These are phyloP conservation scores for Ceratosolen solmsi DNA, from an alignment of 1,140 invertebrate genomes.

Conservation along the genomic window DNA sequence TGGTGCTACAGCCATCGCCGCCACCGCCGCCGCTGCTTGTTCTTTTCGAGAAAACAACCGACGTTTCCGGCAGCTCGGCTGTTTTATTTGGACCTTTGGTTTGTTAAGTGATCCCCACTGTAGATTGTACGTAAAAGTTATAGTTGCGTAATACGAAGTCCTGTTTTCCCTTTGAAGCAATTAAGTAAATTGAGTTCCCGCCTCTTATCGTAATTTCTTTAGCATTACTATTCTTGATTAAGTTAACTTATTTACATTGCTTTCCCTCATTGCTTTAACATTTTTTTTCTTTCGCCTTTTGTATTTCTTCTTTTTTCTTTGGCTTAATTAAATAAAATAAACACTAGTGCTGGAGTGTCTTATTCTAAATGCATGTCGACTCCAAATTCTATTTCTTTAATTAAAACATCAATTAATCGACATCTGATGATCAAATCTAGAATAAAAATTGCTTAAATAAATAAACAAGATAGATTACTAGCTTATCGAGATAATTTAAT, in stretches of 20 bases:
- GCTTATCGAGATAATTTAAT: too few relatives aligned
- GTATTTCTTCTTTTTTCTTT: too few relatives aligned
- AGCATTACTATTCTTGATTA: constrained; percentile 41
- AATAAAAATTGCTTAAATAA: too few relatives aligned
- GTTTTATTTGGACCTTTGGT: constrained; percentile 29
- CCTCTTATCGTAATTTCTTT: constrained; percentile 32
- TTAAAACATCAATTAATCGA: too few relatives aligned
- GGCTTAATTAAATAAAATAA: too few relatives aligned
- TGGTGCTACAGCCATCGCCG: neutral
- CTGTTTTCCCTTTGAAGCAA: constrained; percentile 33
- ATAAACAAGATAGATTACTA: too few relatives aligned
- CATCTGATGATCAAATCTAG: too few relatives aligned
- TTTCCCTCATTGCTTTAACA: neutral
- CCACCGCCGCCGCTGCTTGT: neutral
- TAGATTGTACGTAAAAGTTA: constrained; percentile 44
- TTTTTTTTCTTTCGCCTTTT: too few relatives aligned
- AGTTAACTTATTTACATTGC: constrained; percentile 15
- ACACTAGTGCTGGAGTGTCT: too few relatives aligned
- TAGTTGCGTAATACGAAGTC: constrained; percentile 32
- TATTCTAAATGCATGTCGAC: too few relatives aligned
- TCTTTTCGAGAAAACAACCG: constrained; percentile 26
- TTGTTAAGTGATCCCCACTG: constrained; percentile 26
- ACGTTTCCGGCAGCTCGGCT: constrained; percentile 31
- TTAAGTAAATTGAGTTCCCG: constrained; percentile 44
- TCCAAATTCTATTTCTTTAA: too few relatives aligned